Percentiles rank a stretch among this genome's conserved stretches.
These are phyloP conservation scores for Frankliniella intonsa DNA, from an alignment of 2,888 invertebrate species.

Conservation along the genomic window DNA sequence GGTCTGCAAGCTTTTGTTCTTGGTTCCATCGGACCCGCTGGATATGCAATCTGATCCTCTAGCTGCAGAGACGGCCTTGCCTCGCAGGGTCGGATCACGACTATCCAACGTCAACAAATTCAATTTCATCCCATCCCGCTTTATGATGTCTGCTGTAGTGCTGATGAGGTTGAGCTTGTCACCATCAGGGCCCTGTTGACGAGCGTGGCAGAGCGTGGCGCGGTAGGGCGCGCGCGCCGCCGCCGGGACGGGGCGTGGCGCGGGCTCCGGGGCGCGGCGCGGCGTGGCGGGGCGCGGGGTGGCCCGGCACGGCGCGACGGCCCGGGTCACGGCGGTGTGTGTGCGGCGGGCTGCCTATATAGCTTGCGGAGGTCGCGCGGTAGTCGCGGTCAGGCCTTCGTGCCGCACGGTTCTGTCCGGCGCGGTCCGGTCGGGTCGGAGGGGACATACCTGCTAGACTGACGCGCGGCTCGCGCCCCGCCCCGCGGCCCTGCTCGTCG, in stretches of 20 bases:
- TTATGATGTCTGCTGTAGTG: too few relatives aligned
- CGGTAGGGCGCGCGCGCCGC: not conserved
- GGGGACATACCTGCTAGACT: not conserved
- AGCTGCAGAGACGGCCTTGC: too few relatives aligned
- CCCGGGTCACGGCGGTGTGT: too few relatives aligned
- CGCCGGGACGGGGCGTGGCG: not conserved
- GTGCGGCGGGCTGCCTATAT: not conserved
- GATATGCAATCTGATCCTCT: too few relatives aligned
- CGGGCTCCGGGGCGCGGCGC: not conserved
- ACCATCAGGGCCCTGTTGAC: not conserved
- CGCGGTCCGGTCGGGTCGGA: not conserved
- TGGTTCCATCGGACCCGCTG: too few relatives aligned
- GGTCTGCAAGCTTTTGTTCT: too few relatives aligned
- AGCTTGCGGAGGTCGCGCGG: not conserved
- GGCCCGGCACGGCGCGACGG: too few relatives aligned
- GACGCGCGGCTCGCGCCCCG: not conserved
- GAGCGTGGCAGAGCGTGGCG: not conserved
- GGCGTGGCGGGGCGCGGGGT: not conserved
- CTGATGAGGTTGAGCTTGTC: not conserved
- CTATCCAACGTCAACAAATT: too few relatives aligned
- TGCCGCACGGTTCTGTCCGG: not conserved
- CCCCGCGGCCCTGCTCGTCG: not conserved
- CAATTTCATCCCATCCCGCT: too few relatives aligned
- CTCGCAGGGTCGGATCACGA: too few relatives aligned
- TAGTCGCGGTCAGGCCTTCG: conserved; percentile 23